phyloP scores from a whole-genome alignment of 1,140 invertebrate genomes.

The Acromyrmex charruanus region DNA sequence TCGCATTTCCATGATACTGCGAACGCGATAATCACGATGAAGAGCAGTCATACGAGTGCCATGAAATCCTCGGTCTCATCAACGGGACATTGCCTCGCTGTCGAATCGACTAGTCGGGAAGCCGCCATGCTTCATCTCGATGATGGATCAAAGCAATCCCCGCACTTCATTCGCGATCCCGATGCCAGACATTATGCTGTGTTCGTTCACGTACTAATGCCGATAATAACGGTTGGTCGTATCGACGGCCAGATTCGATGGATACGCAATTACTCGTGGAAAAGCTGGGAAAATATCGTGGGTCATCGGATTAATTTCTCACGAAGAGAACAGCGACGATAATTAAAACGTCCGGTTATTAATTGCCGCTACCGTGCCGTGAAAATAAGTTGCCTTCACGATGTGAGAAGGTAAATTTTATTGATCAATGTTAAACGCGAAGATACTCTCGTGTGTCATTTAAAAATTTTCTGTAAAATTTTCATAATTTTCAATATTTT shows the following conservation, averaged over 20 bases:
- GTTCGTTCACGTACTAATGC: conserved; percentile 46
- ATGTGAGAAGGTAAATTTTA: background rate
- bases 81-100: conserved; percentile 31
- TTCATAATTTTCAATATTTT: background rate
- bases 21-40: conserved; percentile 51
- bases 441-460: background rate
- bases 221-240: conserved; percentile 38
- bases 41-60: conserved; percentile 41
- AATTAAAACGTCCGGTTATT: conserved; percentile 62
- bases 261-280: conserved; percentile 55
- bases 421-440: conserved; percentile 20
- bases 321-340: conserved; percentile 27
- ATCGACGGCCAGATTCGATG: conserved; percentile 36
- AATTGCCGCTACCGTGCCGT: conserved; percentile 20
- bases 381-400: conserved; percentile 40
- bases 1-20: conserved; percentile 35
- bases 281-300: conserved; percentile 51
- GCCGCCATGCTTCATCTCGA: conserved; percentile 48
- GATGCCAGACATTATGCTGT: conserved; percentile 50
- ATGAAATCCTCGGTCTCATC: conserved; percentile 50
- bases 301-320: conserved; percentile 37
- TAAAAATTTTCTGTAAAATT: background rate
- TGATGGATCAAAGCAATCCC: conserved; percentile 70
- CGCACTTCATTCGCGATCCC: conserved; percentile 50
- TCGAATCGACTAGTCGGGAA: conserved; percentile 23